These are phyloP conservation scores for Cassiopea andromeda DNA, from an alignment of 30 jellyfish, hydroid and myxozoan species.

Conservation along the genomic window DNA sequence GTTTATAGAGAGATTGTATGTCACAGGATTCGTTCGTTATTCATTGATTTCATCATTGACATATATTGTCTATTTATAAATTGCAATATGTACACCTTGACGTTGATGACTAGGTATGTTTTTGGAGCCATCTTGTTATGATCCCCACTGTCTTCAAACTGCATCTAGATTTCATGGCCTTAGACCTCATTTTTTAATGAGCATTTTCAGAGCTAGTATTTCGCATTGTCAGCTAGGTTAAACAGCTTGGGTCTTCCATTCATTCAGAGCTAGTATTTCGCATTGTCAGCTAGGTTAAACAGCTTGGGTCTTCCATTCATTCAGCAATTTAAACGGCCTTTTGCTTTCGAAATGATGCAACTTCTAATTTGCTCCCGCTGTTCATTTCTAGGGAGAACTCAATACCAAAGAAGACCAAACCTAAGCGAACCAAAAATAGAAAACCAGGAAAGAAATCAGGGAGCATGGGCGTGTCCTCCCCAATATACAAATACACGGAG, in stretches of 20 bases:
- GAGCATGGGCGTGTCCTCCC: slow-evolving; percentile 50
- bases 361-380: slow-evolving; percentile 24
- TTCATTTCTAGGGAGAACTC: slow-evolving; percentile 47
- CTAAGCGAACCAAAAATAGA: slow-evolving; percentile 4
- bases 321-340: not conserved
- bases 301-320: not conserved
- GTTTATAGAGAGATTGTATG: too few species aligned
- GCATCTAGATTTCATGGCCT: too few species aligned
- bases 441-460: slow-evolving; percentile 1
- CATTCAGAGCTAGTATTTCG: not conserved
- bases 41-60: too few species aligned
- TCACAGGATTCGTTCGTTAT: too few species aligned
- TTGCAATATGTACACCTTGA: too few species aligned
- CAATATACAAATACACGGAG: slow-evolving; percentile 73
- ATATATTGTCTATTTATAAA: too few species aligned
- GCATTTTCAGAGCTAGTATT: not conserved
- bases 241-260: not conserved
- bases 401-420: slow-evolving; percentile 38
- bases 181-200: too few species aligned
- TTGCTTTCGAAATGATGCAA: not conserved
- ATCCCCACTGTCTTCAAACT: too few species aligned
- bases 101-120: too few species aligned
- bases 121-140: too few species aligned
- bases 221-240: not conserved
- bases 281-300: not conserved